Evolutionary conservation across 1,140 invertebrate genomes (phyloP).

Genomic region (Nylanderia fulva): DNA sequence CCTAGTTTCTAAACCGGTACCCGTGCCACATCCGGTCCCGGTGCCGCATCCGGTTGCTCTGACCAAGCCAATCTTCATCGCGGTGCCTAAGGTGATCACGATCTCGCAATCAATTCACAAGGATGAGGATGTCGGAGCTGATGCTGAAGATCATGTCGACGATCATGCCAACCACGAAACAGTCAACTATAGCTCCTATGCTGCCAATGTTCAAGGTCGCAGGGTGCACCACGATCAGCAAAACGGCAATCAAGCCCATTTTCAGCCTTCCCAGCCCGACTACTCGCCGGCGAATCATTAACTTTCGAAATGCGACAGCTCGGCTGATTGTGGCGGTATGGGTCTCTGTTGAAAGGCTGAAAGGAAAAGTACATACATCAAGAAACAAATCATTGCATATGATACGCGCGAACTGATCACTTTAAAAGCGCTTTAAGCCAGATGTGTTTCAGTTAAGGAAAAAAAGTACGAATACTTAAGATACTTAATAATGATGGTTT

Average conservation of each 20-base stretch:
- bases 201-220: conserved; percentile 56
- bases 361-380: conserved; percentile 43
- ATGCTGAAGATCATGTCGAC: background rate
- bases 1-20: conserved; percentile 79
- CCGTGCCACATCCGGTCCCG: conserved; percentile 81
- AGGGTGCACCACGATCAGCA: conserved; percentile 50
- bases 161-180: conserved; percentile 65
- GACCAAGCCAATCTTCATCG: conserved; percentile 77
- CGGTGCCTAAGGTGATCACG: conserved; percentile 80
- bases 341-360: background rate
- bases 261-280: conserved; percentile 75
- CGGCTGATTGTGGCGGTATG: background rate
- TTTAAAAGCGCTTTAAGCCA: conserved; percentile 14
- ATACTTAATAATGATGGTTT: background rate
- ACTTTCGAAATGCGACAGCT: conserved; percentile 46
- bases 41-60: conserved; percentile 78
- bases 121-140: conserved; percentile 44
- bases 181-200: conserved; percentile 63
- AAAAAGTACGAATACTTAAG: background rate
- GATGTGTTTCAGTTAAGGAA: background rate
- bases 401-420: background rate
- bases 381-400: conserved; percentile 12
- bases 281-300: conserved; percentile 63
- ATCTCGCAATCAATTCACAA: conserved; percentile 67
- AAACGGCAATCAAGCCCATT: conserved; percentile 46